Base-by-base conservation (phyloP, 1,140 invertebrate genomes). In the Scaptodrosophila lebanonensis region DNA sequence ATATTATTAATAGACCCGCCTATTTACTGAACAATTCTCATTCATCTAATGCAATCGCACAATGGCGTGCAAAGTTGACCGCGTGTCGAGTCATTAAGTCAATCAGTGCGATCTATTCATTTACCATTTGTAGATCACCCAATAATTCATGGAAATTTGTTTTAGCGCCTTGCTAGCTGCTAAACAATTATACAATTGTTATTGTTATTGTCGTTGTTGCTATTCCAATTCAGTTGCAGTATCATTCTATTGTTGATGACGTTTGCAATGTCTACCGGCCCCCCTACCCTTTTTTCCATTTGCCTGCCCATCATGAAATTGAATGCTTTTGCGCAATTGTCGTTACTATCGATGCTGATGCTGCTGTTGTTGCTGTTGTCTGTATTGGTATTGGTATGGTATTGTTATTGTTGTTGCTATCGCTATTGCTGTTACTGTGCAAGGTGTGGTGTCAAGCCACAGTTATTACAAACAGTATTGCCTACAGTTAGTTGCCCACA, bases 391-490 rank as follows among this genome's bases (percentile, higher is more conserved):
- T n/a, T n/a, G n/a, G n/a, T n/a, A n/a, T n/a, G n/a, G n/a, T n/a
- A n/a, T n/a, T n/a, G n/a, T n/a, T n/a, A n/a, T n/a, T n/a, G n/a
- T n/a, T n/a, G n/a, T n/a, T n/a, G n/a, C n/a, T n/a, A n/a, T n/a
- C n/a, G n/a, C n/a, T n/a, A n/a, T n/a, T n/a, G 43, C 16, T 52
- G 1, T 39, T 54, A 16, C 50, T 66, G 45, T 57, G 36, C 27
- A 68, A 79, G 73, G 73, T 79, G 73, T 79, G 73, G 66, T 79
- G 58, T 42, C 59, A 79, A 82, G 73, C 73, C 82, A 73, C 73
- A 79, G 64, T 79, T 79, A 73, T 58, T 61, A 44, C 58, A 42
- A 35, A 52, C 56, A 59, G 52, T 79, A 73, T 58, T 61, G 40
- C 58, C 42, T 38, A 52, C 56, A 59, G 52, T 30, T 45, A 36